Percentiles rank a stretch among this genome's conserved stretches.
These are phyloP conservation scores for Ephydatia muelleri DNA, from an alignment of 37 sponge, comb jelly and placozoan genomes.

Conservation along the genomic window DNA sequence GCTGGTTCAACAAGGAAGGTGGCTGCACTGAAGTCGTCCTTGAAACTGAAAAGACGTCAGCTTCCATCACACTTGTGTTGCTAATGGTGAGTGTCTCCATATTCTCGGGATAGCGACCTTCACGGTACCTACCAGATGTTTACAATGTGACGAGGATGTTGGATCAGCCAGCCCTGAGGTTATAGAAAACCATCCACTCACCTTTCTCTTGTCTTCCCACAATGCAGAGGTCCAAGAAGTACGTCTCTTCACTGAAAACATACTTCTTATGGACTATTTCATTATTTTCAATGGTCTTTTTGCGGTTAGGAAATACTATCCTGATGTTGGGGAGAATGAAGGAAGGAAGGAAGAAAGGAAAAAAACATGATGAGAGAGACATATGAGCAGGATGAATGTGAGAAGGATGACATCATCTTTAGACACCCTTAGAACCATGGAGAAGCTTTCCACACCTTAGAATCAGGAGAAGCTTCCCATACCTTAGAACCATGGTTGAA, in stretches of 20 bases:
- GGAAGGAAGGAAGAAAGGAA: neutral
- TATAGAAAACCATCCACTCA: slow-evolving; percentile 7
- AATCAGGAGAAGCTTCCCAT: too few species aligned
- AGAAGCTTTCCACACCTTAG: too few species aligned
- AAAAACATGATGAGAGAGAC: neutral
- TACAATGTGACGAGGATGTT: too few species aligned
- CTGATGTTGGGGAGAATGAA: slow-evolving; percentile 2
- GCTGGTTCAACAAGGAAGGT: slow-evolving; percentile 94
- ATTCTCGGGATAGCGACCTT: slow-evolving; percentile 91
- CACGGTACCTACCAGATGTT: slow-evolving; percentile 59
- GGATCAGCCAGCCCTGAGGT: too few species aligned
- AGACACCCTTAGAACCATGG: too few species aligned
- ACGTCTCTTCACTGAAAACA: slow-evolving; percentile 63
- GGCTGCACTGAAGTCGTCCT: slow-evolving; percentile 76
- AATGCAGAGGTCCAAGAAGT: slow-evolving; percentile 91
- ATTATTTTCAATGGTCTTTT: slow-evolving; percentile 49
- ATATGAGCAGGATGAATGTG: neutral
- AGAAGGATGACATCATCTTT: too few species aligned
- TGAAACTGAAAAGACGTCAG: slow-evolving; percentile 85
- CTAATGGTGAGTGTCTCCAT: slow-evolving; percentile 87
- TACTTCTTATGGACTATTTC: slow-evolving; percentile 94
- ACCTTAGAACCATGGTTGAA: too few species aligned
- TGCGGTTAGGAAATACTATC: slow-evolving; percentile 81
- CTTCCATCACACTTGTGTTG: slow-evolving; percentile 69
- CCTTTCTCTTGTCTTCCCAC: slow-evolving; percentile 87